A percentile compares a stretch with the other conserved stretches of the same genome.
These are phyloP conservation scores for Ormyrus thymus DNA, from an alignment of 2,888 invertebrate genomes.

Conservation along the genomic window DNA sequence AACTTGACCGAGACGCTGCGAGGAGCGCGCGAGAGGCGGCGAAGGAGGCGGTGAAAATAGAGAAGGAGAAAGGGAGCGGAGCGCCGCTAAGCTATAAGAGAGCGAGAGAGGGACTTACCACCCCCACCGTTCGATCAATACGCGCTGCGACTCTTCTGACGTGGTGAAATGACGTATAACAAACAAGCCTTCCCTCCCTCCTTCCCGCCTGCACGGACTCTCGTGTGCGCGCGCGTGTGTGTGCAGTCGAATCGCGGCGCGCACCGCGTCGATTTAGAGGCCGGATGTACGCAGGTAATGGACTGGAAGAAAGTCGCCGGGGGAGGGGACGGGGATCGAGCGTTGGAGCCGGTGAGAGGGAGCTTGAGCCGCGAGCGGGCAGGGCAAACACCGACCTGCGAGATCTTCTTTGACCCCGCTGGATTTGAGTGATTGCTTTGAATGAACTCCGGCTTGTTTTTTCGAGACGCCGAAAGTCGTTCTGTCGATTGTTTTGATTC, in stretches of 20 bases:
- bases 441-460: no score
- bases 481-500: no score
- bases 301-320: slow-evolving; percentile 9
- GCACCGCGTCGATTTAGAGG: no score
- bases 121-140: slow-evolving; percentile 31
- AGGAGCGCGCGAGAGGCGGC: background rate
- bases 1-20: no score
- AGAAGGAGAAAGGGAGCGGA: background rate
- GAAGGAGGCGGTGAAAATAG: background rate
- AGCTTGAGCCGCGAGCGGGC: no score
- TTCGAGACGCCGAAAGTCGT: no score
- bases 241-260: background rate
- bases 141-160: slow-evolving; percentile 38
- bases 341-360: no score
- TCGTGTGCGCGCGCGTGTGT: background rate
- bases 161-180: slow-evolving; percentile 48
- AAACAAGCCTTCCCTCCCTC: background rate
- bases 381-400: no score
- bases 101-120: slow-evolving; percentile 11
- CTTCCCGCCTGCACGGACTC: background rate
- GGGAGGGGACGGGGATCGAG: background rate
- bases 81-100: background rate
- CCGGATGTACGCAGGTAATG: slow-evolving; percentile 23
- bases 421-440: no score
- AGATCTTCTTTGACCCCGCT: no score